Evolutionary conservation across 2,113 vertebrate species (phyloP), one percentile per base, ranked within the genome.

Genomic region (Turdus rufiventris): DNA sequence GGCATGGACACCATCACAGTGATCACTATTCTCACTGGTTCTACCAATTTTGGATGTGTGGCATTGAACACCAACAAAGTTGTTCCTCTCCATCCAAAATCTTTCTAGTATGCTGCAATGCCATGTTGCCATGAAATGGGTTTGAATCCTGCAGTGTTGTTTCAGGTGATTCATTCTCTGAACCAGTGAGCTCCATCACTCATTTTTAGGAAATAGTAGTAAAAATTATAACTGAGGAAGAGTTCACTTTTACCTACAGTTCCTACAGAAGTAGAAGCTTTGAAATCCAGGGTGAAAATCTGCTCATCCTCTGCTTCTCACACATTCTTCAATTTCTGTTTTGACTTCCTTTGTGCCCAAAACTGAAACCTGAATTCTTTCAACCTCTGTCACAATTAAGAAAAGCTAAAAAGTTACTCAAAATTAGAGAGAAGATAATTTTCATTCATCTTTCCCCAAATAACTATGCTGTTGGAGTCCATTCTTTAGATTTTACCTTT

Each of bases 291-390:
- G 45, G 40, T 67, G 50, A 57, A 83, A 89, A 63, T 60, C 45
- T 76, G 15, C 19, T 92, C 12, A 34, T 80, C 23, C 21, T 4
- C 17, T 83, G 21, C 50, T 36, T 63, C 20, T 54, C 29, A 26
- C 1, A 1, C 11, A 19, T 73, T 53, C 45, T 70, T 6, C n/a
- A 43, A 1, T 70, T 88, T 88, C 63, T 72, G 9, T 60, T 89
- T 48, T 51, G 23, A 89, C 43, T 87, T 81, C n/a, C 42, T 75
- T 71, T 91, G 40, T 79, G n/a, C 29, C 68, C 65, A 57, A 54
- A 83, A 83, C 79, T 76, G 33, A 93, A 76, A 92, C 26, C 8
- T 61, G 53, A 77, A 48, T 89, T 76, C 4, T 88, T 88, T 51
- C 34, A 58, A 85, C 43, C 28, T 89, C 21, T 77, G 28, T 12